These are phyloP conservation scores for Asteroscopus sphinx DNA, from an alignment of 2,888 invertebrate genomes.

Conservation along the genomic window DNA sequence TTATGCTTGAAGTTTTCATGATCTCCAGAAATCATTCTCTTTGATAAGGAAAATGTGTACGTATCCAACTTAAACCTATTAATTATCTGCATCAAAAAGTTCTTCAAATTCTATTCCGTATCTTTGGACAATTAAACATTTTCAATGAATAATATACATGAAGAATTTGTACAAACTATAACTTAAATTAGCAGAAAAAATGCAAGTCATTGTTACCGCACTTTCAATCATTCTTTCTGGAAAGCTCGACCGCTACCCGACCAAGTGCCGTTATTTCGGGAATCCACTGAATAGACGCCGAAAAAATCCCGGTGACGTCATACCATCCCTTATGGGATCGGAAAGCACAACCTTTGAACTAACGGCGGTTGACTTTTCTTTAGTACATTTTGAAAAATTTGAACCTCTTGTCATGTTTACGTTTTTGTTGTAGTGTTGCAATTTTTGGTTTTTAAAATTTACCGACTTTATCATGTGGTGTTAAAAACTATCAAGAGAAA, in stretches of 20 bases:
- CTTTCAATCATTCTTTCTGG: slow-evolving; percentile 27
- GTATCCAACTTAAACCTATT: no score
- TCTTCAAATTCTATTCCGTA: no score
- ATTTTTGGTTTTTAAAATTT: background rate
- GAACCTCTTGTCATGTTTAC: background rate
- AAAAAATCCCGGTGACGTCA: slow-evolving; percentile 63
- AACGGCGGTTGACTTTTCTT: slow-evolving; percentile 43
- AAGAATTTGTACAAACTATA: no score
- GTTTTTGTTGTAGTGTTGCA: background rate
- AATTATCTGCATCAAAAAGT: no score
- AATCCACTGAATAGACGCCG: slow-evolving; percentile 41
- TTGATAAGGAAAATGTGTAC: no score
- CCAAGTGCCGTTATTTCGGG: slow-evolving; percentile 51
- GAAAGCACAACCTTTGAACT: slow-evolving; percentile 48
- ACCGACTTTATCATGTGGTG: no score
- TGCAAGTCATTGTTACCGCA: slow-evolving; percentile 16
- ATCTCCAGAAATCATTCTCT: no score
- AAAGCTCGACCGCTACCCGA: slow-evolving; percentile 34
- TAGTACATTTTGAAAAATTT: slow-evolving; percentile 19
- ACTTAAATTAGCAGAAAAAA: slow-evolving; percentile 26
- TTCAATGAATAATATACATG: no score
- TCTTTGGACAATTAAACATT: no score
- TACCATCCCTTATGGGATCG: slow-evolving; percentile 53
- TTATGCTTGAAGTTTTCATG: no score
- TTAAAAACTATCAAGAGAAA: no score